Evolutionary conservation across 2,797 vertebrate species (phyloP), one percentile per base, ranked within the genome.

Genomic region (Sarcoramphus papa): DNA sequence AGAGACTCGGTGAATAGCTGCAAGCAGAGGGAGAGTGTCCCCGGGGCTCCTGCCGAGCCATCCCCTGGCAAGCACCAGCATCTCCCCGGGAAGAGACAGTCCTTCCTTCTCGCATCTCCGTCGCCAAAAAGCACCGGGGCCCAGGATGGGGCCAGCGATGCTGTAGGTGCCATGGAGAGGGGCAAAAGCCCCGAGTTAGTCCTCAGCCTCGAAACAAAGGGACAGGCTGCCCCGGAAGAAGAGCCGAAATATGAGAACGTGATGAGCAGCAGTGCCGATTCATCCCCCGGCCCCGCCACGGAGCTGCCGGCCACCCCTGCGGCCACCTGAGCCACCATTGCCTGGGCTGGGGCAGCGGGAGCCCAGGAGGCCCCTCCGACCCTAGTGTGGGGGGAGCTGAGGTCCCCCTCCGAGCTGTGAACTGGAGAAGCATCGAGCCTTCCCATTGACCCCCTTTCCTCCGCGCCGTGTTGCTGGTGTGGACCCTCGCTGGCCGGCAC

Each of bases 231-330:
- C 2, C 13, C 1, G 3, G 97, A 92, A 68, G 96, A 93, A 85
- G 98, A 97, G 78, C 96, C 97, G 2, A 95, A 97, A 53, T 98
- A 98, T 0, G 98, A 98, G 93, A 98, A 98, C 0, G 96, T 98
- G 37, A 23, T 40, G 16, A 57, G 79, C 9, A 9, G 92, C 56
- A 20, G 37, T 2, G 59, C 40, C 0, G 25, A 88, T 18, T 74
- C 31, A 0, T n/a, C 69, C 53, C n/a, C 60, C 4, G 3, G 73
- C 51, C 62, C 48, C 0, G 2, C 74, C 9, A 31, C 57, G 30
- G 88, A 92, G 72, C 37, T 7, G 3, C 33, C 3, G 0, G 37
- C 37, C 27, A 0, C 51, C 35, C 14, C 93, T 15, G 12, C 6
- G 1, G 67, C 88, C 93, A 92, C 96, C 68, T 97, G 94, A 97